Base-by-base conservation (phyloP, 1,140 invertebrate genomes). In the Ephestia elutella region DNA sequence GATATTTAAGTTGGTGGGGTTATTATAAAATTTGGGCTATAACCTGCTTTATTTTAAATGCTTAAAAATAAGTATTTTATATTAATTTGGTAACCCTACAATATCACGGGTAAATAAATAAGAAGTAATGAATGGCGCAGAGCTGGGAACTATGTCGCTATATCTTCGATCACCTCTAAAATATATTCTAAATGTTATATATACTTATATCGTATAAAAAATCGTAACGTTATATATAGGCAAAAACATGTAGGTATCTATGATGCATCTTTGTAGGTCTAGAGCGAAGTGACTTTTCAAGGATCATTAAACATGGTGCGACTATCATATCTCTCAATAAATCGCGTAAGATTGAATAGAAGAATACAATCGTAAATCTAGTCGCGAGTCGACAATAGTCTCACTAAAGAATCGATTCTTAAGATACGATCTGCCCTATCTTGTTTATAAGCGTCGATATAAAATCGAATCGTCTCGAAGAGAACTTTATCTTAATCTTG, bases 401-500 rank as follows among this genome's bases (percentile, higher is more conserved):
- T 21, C 50, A 21, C 50, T 15, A 44, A 38, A 51, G 59, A 60
- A 54, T 50, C 25, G 48, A 60, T 21, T 25, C 20, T 44, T 20
- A 25, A 35, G 58, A 60, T 60, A 55, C 13, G 21, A 60, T 56
- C 59, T 21, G 17, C 59, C 54, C 71, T 71, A 73, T 70, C 70
- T 70, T 62, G 64, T 63, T 60, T 59, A 25, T 64, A 65, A 53
- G 62, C 67, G 68, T 67, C 70, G 70, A 75, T 73, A 72, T 78
- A 75, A 71, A 75, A 75, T 75, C 66, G 62, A 75, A 78, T 70
- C 63, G 63, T 67, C 50, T 70, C 65, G 61, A 59, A 63, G 56
- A 71, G 57, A 54, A 56, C 60, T 64, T 59, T 63, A 20, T 63
- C 57, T 60, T 63, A 72, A 25, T 70, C 71, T 69, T 63, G 63